phyloP scores from a whole-genome alignment of 2,888 invertebrate species.

The Calameuta pallipes region DNA sequence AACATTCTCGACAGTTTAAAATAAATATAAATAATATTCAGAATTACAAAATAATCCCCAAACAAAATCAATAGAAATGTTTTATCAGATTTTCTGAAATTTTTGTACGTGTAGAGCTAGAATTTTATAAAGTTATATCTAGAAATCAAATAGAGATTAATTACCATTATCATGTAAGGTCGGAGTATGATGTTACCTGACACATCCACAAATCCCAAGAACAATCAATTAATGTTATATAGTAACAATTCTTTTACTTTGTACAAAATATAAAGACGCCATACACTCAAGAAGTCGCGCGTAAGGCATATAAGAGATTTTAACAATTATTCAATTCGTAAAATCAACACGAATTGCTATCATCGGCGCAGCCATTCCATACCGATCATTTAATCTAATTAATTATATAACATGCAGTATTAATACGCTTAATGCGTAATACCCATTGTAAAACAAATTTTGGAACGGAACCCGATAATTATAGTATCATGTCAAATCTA shows the following conservation, averaged over 20 bases:
- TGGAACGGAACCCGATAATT: conserved; percentile 30
- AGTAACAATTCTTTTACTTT: conserved; percentile 22
- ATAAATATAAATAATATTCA: background rate
- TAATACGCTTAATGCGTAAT: background rate
- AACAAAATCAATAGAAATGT: background rate
- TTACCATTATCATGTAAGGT: background rate
- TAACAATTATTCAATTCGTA: background rate
- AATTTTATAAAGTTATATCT: background rate
- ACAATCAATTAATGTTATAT: background rate
- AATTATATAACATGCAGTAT: background rate
- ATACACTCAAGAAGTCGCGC: background rate
- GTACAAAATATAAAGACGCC: conserved; percentile 34
- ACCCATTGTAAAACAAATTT: conserved; percentile 4
- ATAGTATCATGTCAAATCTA: conserved; percentile 64
- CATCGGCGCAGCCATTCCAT: background rate
- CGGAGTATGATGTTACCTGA: background rate
- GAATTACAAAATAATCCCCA: background rate
- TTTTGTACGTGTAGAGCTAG: background rate
- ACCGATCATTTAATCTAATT: background rate
- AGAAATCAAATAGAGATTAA: background rate
- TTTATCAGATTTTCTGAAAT: background rate
- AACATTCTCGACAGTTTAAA: background rate
- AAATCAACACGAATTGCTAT: background rate
- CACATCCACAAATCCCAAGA: background rate
- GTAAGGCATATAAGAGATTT: background rate